Base-by-base conservation (phyloP, 2,113 vertebrate genomes). In the Heterotilapia buettikoferi region DNA sequence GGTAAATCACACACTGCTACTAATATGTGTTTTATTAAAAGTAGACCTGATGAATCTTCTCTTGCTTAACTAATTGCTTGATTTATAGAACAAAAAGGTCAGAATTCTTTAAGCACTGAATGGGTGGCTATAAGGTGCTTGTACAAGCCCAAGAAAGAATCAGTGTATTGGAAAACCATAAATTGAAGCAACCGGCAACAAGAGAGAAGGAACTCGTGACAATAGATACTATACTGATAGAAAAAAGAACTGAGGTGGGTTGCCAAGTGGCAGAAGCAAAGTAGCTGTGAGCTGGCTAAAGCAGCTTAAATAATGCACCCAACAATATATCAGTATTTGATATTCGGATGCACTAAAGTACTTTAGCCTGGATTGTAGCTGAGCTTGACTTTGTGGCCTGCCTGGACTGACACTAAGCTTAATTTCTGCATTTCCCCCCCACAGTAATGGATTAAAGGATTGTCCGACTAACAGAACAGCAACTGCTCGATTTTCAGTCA, bases 51-150 rank as follows among this genome's bases (percentile, higher is more conserved):
- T 21, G 12, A 71, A 24, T 71, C 12, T 71, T 71, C 66, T 71
- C 66, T 43, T 43, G n/a, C n/a, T 71, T 0, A 71, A 43, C 66
- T 71, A 24, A 26, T 43, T 0, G 0, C 0, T 71, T 2, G 1
- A 43, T 43, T 71, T 24, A 43, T 24, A 26, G 38, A 24, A 71
- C 3, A 43, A 43, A 71, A 24, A 24, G 13, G n/a, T 71, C 2
- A 26, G n/a, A 71, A 24, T 24, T 14, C n/a, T 71, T 40, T 14
- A 71, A 43, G n/a, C 2, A 24, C 12, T 43, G n/a, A 43, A 16
- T 6, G 3, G 8, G 66, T 16, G 2, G n/a, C 13, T 43, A 13
- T 24, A 40, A 16, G 12, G 10, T 21, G n/a, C 11, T 2, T 14
- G 36, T 43, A 40, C 12, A 21, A 13, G 36, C 8, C 36, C 66